A percentile compares a stretch with the other conserved stretches of the same genome.
Evolutionary conservation across 2,113 vertebrate genomes (phyloP).

Genomic region (Rousettus leschenaultii): DNA sequence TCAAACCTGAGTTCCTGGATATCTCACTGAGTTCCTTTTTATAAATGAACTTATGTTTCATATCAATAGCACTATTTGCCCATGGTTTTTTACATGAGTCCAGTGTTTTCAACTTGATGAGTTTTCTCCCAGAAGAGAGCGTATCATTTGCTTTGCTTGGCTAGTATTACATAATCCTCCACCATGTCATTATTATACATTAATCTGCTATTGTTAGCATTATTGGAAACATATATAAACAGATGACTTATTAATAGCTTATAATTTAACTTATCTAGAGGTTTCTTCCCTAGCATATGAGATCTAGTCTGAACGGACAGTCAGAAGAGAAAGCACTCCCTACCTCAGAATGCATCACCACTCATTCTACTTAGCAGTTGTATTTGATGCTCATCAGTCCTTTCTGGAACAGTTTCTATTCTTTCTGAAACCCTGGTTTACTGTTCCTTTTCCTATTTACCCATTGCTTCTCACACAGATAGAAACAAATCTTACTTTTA

Average conservation of each 20-base stretch:
- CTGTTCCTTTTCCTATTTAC: constrained; percentile 1
- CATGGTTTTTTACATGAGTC: neutral
- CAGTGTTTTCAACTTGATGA: neutral
- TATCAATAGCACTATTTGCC: too few species aligned
- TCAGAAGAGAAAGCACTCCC: neutral
- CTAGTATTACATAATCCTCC: neutral
- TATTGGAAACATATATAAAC: neutral
- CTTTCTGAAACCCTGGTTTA: neutral
- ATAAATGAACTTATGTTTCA: neutral
- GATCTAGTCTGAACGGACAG: neutral
- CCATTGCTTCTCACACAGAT: neutral
- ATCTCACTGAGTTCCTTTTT: neutral
- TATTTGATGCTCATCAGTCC: neutral
- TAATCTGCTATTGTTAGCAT: neutral
- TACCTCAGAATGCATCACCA: neutral
- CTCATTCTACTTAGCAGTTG: neutral
- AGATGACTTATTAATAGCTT: neutral
- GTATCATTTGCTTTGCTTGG: neutral
- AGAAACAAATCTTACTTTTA: neutral
- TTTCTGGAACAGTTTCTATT: neutral
- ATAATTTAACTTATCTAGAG: neutral
- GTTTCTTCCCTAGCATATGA: neutral
- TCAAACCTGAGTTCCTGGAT: neutral
- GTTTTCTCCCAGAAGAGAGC: neutral
- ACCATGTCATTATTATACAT: neutral